Conservation (phyloP, 2,113 vertebrate species). For the Coryphaenoides rupestris region DNA sequence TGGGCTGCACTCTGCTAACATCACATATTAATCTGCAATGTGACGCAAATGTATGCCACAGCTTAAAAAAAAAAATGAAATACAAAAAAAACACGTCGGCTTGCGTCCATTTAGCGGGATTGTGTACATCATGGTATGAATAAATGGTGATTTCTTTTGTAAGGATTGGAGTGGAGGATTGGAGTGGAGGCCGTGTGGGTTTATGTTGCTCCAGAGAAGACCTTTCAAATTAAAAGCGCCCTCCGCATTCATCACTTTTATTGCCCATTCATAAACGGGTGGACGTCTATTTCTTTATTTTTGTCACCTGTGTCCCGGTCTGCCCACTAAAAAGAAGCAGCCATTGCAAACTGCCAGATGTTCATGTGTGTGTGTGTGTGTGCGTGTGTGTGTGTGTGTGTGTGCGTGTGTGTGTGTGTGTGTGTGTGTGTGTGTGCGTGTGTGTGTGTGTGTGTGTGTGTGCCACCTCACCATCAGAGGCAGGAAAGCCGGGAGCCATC, state of each 20-base stretch:
- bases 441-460: neutral
- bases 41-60: too few relatives aligned
- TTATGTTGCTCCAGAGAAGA: too few relatives aligned
- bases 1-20: conserved; percentile 14
- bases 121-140: neutral
- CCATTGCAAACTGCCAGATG: conserved; percentile 8
- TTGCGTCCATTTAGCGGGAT: neutral
- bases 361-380: conserved; percentile 16
- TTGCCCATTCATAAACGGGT: conserved; percentile 5
- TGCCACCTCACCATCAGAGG: conserved; percentile 46
- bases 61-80: too few relatives aligned
- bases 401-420: neutral
- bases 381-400: conserved; percentile 8
- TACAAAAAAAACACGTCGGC: too few relatives aligned
- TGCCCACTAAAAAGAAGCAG: conserved; percentile 36
- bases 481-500: conserved; percentile 53
- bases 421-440: neutral
- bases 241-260: neutral
- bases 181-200: too few relatives aligned
- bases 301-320: conserved; percentile 19
- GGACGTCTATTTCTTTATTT: neutral
- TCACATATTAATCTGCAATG: conserved; percentile 36
- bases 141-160: too few relatives aligned
- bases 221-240: neutral
- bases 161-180: too few relatives aligned